phyloP scores from a whole-genome alignment of 2,797 vertebrate genomes.

The Apogon hyalosoma region DNA sequence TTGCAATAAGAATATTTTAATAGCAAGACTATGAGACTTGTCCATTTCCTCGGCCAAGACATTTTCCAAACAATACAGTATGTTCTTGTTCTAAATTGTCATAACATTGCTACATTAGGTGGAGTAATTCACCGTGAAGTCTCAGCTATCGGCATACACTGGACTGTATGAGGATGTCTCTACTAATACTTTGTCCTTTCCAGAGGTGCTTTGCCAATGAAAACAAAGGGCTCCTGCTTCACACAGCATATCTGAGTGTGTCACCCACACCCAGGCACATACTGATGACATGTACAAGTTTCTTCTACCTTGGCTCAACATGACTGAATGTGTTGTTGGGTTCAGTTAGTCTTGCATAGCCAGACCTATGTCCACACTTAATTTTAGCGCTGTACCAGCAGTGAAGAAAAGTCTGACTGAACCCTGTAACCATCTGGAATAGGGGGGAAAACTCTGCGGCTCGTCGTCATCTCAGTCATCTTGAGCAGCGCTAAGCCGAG shows the following conservation, averaged over 20 bases:
- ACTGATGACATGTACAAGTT: constrained; percentile 56
- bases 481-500: too few species aligned
- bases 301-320: constrained; percentile 13
- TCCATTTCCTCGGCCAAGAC: constrained; percentile 20
- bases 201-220: constrained; percentile 71
- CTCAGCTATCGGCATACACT: constrained; percentile 23
- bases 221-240: constrained; percentile 75
- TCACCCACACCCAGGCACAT: constrained; percentile 71
- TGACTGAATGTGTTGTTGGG: constrained; percentile 15
- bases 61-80: constrained; percentile 30
- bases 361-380: not conserved
- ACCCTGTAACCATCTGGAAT: too few species aligned
- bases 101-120: constrained; percentile 17
- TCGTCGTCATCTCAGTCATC: too few species aligned
- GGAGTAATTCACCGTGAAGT: constrained; percentile 14
- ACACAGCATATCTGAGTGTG: constrained; percentile 64
- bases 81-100: constrained; percentile 19
- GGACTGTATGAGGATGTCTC: constrained; percentile 64
- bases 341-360: not conserved
- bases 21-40: constrained; percentile 9
- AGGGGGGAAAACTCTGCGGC: too few species aligned
- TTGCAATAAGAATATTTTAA: constrained; percentile 37
- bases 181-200: constrained; percentile 63
- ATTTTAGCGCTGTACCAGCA: too few species aligned
- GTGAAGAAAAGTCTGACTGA: too few species aligned